Conservation (phyloP, 2,797 vertebrate genomes). For the Melanotaenia boesemani region DNA sequence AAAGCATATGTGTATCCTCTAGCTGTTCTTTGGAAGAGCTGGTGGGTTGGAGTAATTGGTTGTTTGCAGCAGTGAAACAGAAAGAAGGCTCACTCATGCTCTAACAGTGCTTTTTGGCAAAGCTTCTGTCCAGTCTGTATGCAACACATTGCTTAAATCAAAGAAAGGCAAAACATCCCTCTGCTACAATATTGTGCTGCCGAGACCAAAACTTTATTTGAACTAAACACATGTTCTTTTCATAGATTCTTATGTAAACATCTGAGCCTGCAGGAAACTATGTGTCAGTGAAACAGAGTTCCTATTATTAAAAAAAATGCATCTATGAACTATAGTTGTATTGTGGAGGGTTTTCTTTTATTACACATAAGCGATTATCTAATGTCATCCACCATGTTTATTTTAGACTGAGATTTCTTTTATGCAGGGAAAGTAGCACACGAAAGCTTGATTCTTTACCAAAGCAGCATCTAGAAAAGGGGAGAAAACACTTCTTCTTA, state of each 20-base stretch:
- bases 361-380: too few species aligned
- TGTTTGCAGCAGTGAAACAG: conserved; percentile 22
- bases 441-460: neutral
- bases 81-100: conserved; percentile 5
- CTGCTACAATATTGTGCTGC: conserved; percentile 19
- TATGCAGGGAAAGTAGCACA: neutral
- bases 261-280: conserved; percentile 27
- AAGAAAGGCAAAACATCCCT: conserved; percentile 18
- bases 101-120: conserved; percentile 39
- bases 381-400: too few species aligned
- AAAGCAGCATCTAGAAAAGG: too few species aligned
- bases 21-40: conserved; percentile 1
- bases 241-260: conserved; percentile 24
- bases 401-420: neutral
- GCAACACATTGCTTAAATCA: conserved; percentile 21
- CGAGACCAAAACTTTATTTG: conserved; percentile 1
- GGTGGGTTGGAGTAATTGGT: conserved; percentile 11
- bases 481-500: too few species aligned
- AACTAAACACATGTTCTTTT: conserved; percentile 35
- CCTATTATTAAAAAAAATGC: neutral
- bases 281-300: conserved; percentile 20
- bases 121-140: conserved; percentile 29
- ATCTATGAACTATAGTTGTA: neutral
- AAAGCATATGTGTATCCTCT: conserved; percentile 23
- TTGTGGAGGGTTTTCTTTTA: neutral